phyloP scores from a whole-genome alignment of 2,113 vertebrate genomes.

The Leptobrachium leishanense region DNA sequence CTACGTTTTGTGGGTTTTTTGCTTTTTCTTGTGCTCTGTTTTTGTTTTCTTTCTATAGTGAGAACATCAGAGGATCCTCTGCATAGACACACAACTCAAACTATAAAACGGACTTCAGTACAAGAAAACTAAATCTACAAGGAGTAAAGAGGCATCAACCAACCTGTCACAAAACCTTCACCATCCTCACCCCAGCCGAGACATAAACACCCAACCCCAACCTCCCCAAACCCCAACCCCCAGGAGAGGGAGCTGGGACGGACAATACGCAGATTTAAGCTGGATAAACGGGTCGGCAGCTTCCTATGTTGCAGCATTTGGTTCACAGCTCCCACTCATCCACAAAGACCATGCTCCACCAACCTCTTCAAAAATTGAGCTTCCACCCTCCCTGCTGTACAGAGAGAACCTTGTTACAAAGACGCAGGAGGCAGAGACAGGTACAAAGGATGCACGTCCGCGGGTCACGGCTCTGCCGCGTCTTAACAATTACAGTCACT shows the following conservation, averaged over 20 bases:
- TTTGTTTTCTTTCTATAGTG: slow-evolving; percentile 77
- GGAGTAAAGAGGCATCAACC: slow-evolving; percentile 56
- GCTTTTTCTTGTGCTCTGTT: neutral
- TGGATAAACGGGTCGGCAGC: neutral
- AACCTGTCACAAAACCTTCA: slow-evolving; percentile 60
- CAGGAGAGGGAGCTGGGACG: neutral
- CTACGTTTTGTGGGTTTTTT: neutral
- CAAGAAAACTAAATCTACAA: slow-evolving; percentile 72
- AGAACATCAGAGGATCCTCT: slow-evolving; percentile 62
- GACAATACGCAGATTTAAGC: neutral
- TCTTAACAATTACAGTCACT: slow-evolving; percentile 7
- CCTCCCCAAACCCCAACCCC: neutral
- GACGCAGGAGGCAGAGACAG: neutral
- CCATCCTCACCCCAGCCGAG: neutral
- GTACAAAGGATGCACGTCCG: slow-evolving; percentile 12
- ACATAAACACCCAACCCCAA: neutral
- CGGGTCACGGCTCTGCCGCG: slow-evolving; percentile 8
- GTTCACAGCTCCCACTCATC: neutral
- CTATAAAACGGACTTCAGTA: slow-evolving; percentile 52
- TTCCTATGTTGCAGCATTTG: slow-evolving; percentile 6
- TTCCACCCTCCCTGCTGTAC: slow-evolving; percentile 24
- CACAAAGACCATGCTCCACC: slow-evolving; percentile 7
- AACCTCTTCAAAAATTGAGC: slow-evolving; percentile 7
- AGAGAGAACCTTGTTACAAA: slow-evolving; percentile 1
- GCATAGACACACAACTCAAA: slow-evolving; percentile 70